phyloP scores from a whole-genome alignment of 2,113 vertebrate species.

The Lethenteron camtschaticum region DNA sequence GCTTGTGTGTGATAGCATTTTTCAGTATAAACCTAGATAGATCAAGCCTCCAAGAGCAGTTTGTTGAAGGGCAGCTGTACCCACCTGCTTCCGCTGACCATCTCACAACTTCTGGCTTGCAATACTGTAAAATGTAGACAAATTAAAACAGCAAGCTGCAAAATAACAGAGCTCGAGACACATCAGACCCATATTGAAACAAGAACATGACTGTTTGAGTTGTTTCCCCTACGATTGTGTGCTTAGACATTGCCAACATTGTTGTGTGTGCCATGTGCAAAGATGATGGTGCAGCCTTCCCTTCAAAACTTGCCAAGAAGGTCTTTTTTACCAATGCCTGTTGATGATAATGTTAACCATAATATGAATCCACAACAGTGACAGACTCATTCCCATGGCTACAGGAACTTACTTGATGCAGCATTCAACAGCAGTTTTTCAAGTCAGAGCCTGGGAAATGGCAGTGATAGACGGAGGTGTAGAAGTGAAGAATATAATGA shows the following conservation, averaged over 20 bases:
- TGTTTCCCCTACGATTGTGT: neutral
- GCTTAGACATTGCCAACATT: constrained; percentile 5
- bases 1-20: neutral
- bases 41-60: neutral
- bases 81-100: neutral
- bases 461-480: neutral
- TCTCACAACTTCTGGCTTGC: neutral
- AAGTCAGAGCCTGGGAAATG: neutral
- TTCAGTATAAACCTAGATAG: neutral
- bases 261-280: neutral
- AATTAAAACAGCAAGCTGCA: neutral
- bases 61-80: neutral
- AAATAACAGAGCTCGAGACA: neutral
- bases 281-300: neutral
- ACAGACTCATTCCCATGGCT: neutral
- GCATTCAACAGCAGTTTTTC: neutral
- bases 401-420: neutral
- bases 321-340: neutral
- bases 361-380: neutral
- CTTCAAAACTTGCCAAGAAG: constrained; percentile 1
- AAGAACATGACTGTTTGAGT: neutral
- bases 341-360: neutral
- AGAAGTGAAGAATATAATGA: neutral
- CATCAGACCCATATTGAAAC: neutral
- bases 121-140: neutral